Evolutionary conservation across 2,888 invertebrate species (phyloP).

Genomic region (Callinectes sapidus): DNA sequence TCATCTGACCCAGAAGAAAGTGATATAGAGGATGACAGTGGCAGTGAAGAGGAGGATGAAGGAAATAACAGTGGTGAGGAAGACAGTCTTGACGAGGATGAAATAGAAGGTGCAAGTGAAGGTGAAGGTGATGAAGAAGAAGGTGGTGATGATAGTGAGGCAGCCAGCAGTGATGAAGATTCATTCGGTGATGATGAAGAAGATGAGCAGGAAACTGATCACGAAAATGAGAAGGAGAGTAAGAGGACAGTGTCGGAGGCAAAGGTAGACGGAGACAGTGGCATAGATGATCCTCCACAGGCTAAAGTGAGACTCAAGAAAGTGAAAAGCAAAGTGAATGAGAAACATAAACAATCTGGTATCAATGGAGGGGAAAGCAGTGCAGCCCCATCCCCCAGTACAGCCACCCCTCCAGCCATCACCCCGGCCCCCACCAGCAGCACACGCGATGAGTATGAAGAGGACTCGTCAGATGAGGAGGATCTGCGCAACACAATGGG

Average conservation of each 20-base stretch:
- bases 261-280: conserved; percentile 50
- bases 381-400: background rate
- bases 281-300: conserved; percentile 38
- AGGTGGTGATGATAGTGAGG: conserved; percentile 42
- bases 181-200: conserved; percentile 59
- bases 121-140: conserved; percentile 33
- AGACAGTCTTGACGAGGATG: conserved; percentile 33
- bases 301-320: background rate
- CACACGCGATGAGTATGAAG: conserved; percentile 66
- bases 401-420: background rate
- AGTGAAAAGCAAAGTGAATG: conserved; percentile 4
- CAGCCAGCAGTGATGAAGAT: conserved; percentile 41
- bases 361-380: background rate
- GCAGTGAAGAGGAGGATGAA: conserved; percentile 45
- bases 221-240: conserved; percentile 58
- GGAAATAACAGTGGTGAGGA: conserved; percentile 64
- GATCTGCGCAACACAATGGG: conserved; percentile 72
- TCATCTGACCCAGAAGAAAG: conserved; percentile 48
- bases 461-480: conserved; percentile 73
- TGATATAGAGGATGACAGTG: conserved; percentile 53
- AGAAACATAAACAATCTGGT: conserved; percentile 14
- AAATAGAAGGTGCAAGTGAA: conserved; percentile 36
- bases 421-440: background rate
- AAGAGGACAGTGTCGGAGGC: conserved; percentile 50
- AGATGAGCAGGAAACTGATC: conserved; percentile 63